Conservation (phyloP, 2,888 invertebrate species). For the Tetramorium bicarinatum region DNA sequence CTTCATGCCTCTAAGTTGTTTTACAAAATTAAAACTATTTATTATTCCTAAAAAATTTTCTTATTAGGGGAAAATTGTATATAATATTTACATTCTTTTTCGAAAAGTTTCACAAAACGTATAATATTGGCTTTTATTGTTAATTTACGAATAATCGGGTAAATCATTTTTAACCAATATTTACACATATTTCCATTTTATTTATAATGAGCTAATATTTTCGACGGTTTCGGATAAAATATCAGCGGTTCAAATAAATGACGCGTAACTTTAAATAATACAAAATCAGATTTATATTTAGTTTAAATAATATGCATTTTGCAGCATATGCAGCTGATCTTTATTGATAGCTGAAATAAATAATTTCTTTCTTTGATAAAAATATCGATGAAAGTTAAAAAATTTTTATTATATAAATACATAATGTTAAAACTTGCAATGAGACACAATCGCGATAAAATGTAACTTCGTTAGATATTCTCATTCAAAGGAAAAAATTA, state of each 20-base stretch:
- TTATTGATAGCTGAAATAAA: not conserved
- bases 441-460: not conserved
- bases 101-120: not conserved
- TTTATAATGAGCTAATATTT: not conserved
- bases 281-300: conserved; percentile 7
- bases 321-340: not conserved
- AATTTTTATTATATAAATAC: not conserved
- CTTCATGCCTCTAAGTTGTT: not conserved
- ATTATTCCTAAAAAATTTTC: not conserved
- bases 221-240: not conserved
- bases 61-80: not conserved
- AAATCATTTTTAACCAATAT: not conserved
- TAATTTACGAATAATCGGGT: not conserved
- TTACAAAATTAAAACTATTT: not conserved
- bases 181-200: not conserved
- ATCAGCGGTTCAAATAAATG: not conserved
- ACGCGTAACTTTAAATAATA: not conserved
- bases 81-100: not conserved
- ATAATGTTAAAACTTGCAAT: not conserved
- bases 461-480: not conserved
- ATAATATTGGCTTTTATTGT: not conserved
- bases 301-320: not conserved
- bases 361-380: not conserved
- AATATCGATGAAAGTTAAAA: not conserved
- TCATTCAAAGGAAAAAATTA: not conserved